phyloP scores from a whole-genome alignment of 2,888 invertebrate genomes.

The Petrolisthes manimaculis region DNA sequence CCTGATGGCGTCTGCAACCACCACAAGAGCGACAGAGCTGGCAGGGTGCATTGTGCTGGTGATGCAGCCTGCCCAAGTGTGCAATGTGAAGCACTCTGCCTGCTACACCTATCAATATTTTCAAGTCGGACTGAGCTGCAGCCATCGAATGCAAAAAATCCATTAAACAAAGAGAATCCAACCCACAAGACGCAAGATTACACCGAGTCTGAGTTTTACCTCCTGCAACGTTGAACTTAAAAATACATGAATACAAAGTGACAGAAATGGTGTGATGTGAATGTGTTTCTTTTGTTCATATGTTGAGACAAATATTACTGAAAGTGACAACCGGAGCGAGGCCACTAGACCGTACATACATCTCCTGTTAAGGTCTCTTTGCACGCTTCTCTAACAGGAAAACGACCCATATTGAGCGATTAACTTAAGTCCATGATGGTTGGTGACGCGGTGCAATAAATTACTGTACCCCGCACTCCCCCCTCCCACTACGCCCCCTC shows the following conservation, averaged over 20 bases:
- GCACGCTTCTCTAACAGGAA: slow-evolving; percentile 40
- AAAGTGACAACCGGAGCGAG: slow-evolving; percentile 46
- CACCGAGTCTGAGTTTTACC: not conserved
- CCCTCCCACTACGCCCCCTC: slow-evolving; percentile 40
- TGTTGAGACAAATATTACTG: slow-evolving; percentile 37
- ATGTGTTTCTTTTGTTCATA: slow-evolving; percentile 21
- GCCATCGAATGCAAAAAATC: not conserved
- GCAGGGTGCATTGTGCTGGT: slow-evolving; percentile 44
- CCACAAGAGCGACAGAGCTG: slow-evolving; percentile 46
- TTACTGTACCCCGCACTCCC: slow-evolving; percentile 41
- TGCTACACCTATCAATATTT: slow-evolving; percentile 18
- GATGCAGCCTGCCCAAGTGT: slow-evolving; percentile 27
- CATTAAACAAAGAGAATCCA: not conserved
- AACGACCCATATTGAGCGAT: slow-evolving; percentile 57
- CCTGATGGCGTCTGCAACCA: slow-evolving; percentile 56
- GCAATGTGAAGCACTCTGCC: not conserved
- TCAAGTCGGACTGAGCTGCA: no score
- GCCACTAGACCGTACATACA: slow-evolving; percentile 24
- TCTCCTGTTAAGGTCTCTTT: slow-evolving; percentile 43
- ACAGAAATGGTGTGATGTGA: slow-evolving; percentile 12
- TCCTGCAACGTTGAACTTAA: no score
- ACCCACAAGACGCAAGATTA: not conserved
- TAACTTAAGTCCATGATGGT: slow-evolving; percentile 55
- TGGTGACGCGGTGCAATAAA: slow-evolving; percentile 48
- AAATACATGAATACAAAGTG: not conserved